Evolutionary conservation across 2,888 invertebrate species (phyloP).

Genomic region (Odiellus spinosus): DNA sequence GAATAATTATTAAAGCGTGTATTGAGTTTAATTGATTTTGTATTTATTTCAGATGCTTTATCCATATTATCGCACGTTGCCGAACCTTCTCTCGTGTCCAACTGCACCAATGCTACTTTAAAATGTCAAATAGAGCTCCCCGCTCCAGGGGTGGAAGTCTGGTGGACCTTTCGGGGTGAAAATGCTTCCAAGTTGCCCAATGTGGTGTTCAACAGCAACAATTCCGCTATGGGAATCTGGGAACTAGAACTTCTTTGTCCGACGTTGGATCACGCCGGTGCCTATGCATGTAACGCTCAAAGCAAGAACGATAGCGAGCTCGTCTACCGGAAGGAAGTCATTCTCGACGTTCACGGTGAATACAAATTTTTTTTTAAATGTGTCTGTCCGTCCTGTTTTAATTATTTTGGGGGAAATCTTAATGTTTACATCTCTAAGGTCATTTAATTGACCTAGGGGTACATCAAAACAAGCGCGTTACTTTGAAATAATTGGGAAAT

Average conservation of each 20-base stretch:
- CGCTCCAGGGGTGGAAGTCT: slow-evolving; percentile 15
- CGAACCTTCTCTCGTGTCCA: slow-evolving; percentile 17
- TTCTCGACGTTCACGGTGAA: slow-evolving; percentile 19
- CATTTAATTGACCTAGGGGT: no score
- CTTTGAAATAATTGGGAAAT: no score
- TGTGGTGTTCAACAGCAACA: slow-evolving; percentile 14
- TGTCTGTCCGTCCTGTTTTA: no score
- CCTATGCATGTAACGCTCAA: slow-evolving; percentile 18
- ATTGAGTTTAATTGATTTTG: no score
- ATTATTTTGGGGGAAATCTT: no score
- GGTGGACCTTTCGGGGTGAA: slow-evolving; percentile 21
- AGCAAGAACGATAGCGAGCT: slow-evolving; percentile 15
- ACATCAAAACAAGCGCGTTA: no score
- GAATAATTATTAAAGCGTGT: no score
- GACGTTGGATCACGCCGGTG: slow-evolving; percentile 16
- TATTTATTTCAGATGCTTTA: slow-evolving; percentile 8
- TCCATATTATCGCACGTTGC: slow-evolving; percentile 14
- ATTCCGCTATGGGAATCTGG: slow-evolving; percentile 14
- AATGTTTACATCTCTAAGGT: no score
- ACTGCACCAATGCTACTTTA: slow-evolving; percentile 19
- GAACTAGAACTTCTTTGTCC: slow-evolving; percentile 16
- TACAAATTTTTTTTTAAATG: background rate
- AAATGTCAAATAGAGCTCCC: slow-evolving; percentile 14
- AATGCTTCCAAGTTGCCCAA: slow-evolving; percentile 20
- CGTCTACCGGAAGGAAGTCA: slow-evolving; percentile 18